A percentile compares a stretch with the other conserved stretches of the same genome.
phyloP scores from a whole-genome alignment of 2,113 vertebrate genomes.

The Epinephelus cyanopodus region DNA sequence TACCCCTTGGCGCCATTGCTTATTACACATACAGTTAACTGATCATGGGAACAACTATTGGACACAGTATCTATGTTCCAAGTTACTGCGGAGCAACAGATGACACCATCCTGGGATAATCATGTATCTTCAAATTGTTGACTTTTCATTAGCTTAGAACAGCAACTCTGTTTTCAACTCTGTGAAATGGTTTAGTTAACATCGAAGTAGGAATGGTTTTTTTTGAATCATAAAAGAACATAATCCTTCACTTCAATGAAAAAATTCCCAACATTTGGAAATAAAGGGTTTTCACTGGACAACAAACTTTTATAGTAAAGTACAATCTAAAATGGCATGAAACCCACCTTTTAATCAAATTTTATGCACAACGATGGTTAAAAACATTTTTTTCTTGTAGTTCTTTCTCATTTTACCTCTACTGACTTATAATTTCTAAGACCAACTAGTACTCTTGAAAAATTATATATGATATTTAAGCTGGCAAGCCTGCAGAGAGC shows the following conservation, averaged over 20 bases:
- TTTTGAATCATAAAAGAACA: not conserved
- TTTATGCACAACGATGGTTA: not conserved
- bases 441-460: constrained; percentile 17
- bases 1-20: not conserved
- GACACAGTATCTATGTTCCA: not conserved
- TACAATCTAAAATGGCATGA: not conserved
- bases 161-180: not conserved
- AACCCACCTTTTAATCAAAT: not conserved
- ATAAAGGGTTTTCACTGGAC: not conserved
- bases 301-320: not conserved
- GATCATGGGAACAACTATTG: not conserved
- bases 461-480: constrained; percentile 40
- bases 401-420: constrained; percentile 10
- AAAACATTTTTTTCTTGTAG: not conserved
- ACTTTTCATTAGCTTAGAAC: not conserved
- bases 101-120: not conserved
- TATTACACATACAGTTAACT: not conserved
- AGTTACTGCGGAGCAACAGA: not conserved
- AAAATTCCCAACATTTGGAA: not conserved
- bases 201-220: not conserved
- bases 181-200: not conserved
- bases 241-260: not conserved
- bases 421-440: constrained; percentile 12
- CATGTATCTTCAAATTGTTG: not conserved
- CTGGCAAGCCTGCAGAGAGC: constrained; percentile 41